phyloP scores from a whole-genome alignment of 2,888 invertebrate genomes.

The Sesamia inferens region DNA sequence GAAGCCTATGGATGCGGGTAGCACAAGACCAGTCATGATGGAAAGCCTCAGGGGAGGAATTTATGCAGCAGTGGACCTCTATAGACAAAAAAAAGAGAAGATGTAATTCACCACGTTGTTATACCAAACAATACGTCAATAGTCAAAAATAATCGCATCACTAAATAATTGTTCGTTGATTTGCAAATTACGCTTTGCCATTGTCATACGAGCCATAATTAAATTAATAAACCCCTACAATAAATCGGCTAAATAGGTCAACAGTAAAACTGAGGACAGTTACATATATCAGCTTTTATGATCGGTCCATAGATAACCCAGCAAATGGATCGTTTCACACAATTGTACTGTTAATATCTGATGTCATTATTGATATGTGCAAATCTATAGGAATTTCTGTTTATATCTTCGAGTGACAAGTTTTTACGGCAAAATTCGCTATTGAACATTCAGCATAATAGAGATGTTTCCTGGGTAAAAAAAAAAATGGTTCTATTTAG shows the following conservation, averaged over 20 bases:
- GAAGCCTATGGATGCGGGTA: too few species aligned
- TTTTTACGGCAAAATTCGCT: not conserved
- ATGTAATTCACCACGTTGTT: not conserved
- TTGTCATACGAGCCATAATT: constrained; percentile 14
- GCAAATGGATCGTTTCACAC: not conserved
- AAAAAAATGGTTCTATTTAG: too few species aligned
- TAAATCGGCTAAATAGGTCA: constrained; percentile 19
- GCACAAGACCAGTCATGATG: too few species aligned
- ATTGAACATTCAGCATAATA: not conserved
- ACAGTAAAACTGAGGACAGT: not conserved
- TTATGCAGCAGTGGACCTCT: too few species aligned
- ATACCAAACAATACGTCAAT: not conserved
- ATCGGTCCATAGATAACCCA: not conserved
- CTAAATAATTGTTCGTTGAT: constrained; percentile 23
- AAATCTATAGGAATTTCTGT: not conserved
- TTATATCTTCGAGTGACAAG: not conserved
- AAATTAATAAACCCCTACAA: constrained; percentile 16
- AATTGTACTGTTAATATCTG: not conserved
- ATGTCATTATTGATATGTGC: not conserved
- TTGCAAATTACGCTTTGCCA: constrained; percentile 12
- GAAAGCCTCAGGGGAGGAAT: too few species aligned
- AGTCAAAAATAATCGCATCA: not conserved
- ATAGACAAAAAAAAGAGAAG: too few species aligned
- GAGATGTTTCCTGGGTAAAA: too few species aligned
- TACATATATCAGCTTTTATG: constrained; percentile 8